Percentiles rank a stretch among this genome's conserved stretches.
Evolutionary conservation across 35 echinoderm and acorn worm genomes (phyloP).

Genomic region (Apostichopus japonicus): DNA sequence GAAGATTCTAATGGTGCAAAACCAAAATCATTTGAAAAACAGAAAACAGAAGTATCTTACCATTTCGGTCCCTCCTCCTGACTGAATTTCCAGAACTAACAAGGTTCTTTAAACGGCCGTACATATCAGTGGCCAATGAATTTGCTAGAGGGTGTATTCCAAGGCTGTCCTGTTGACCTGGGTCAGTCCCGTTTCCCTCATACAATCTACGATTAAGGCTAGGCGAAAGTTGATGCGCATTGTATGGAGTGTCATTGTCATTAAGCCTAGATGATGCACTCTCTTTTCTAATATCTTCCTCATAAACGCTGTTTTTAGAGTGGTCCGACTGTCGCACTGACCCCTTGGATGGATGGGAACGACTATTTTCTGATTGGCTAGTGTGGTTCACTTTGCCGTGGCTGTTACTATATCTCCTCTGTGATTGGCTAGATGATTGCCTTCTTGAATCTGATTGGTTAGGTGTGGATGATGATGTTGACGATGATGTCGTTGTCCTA

Average conservation of each 20-base stretch:
- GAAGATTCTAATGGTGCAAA: not conserved
- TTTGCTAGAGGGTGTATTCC: not conserved
- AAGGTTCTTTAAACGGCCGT: conserved; percentile 91
- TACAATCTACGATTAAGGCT: conserved; percentile 62
- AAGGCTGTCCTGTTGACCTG: conserved; percentile 34
- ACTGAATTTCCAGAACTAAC: conserved; percentile 58
- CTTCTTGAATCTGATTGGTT: conserved; percentile 33
- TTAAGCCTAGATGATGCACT: conserved; percentile 25
- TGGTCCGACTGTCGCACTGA: conserved; percentile 44
- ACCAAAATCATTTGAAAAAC: not conserved
- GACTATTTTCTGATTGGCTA: conserved; percentile 48
- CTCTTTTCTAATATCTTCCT: conserved; percentile 29
- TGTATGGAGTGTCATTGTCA: conserved; percentile 39
- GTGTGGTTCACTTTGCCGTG: conserved; percentile 41
- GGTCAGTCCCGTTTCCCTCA: conserved; percentile 51
- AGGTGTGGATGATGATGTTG: conserved; percentile 21
- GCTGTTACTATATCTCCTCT: conserved; percentile 36
- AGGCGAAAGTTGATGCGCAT: conserved; percentile 48
- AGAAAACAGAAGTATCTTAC: conserved; percentile 20
- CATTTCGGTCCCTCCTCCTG: conserved; percentile 8
- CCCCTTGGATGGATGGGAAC: conserved; percentile 38
- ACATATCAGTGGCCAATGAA: conserved; percentile 93
- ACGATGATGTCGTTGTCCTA: conserved; percentile 26
- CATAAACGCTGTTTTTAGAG: conserved; percentile 28
- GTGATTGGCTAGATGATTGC: conserved; percentile 21